Conservation (phyloP, 2,888 invertebrate species). For the Petrolisthes cinctipes region DNA sequence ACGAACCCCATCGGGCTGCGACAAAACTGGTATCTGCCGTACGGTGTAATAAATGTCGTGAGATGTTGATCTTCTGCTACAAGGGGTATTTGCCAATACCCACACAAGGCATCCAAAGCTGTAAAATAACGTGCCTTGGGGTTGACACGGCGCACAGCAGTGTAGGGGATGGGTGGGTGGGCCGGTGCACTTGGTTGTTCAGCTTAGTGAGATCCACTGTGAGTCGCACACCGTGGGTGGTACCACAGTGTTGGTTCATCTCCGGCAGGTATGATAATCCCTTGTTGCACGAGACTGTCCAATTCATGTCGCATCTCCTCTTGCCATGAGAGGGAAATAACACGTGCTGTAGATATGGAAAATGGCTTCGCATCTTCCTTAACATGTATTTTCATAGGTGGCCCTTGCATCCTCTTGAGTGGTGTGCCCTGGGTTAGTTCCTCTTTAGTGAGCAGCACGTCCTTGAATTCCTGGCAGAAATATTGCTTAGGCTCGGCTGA, state of each 20-base stretch:
- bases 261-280: background rate
- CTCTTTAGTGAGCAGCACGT: background rate
- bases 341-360: background rate
- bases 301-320: background rate
- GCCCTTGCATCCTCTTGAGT: background rate
- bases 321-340: background rate
- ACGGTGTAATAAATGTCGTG: conserved; percentile 35
- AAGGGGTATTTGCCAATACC: conserved; percentile 31
- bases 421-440: background rate
- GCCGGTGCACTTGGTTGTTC: conserved; percentile 13
- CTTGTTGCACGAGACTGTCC: background rate
- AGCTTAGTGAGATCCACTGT: conserved; percentile 10
- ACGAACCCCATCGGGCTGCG: conserved; percentile 24
- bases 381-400: background rate
- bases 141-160: background rate
- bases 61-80: conserved; percentile 26
- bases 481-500: background rate
- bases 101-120: conserved; percentile 9
- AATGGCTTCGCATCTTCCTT: background rate
- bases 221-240: conserved; percentile 14
- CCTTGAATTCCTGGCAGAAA: background rate
- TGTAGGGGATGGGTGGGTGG: background rate
- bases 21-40: conserved; percentile 18
- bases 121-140: background rate
- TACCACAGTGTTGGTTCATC: conserved; percentile 1